Percentiles rank a stretch among this genome's conserved stretches.
phyloP scores from a whole-genome alignment of 1,140 invertebrate species.

The Drosophila pandora region DNA sequence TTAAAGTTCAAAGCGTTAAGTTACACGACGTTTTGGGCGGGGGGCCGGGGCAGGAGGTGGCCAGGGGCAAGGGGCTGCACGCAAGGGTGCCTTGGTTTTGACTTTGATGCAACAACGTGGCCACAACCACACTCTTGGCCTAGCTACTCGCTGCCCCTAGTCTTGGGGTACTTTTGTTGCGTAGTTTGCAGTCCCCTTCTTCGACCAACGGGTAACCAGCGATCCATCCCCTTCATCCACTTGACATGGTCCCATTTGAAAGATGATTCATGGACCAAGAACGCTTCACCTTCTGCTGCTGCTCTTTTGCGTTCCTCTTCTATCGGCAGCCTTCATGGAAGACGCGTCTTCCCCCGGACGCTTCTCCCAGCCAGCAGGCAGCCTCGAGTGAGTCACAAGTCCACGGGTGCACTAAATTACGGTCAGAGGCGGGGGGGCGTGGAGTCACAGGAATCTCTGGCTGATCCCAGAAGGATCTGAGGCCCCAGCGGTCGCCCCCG shows the following conservation, averaged over 20 bases:
- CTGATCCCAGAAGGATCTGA: neutral
- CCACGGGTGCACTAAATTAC: conserved; percentile 4
- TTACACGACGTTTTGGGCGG: conserved; percentile 52
- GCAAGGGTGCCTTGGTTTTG: conserved; percentile 63
- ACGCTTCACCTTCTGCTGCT: conserved; percentile 17
- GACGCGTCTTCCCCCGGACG: neutral
- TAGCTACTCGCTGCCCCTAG: too few species aligned
- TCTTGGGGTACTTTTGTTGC: too few species aligned
- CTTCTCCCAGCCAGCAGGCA: neutral
- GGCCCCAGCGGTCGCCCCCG: too few species aligned
- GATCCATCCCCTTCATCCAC: neutral
- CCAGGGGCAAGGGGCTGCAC: conserved; percentile 7
- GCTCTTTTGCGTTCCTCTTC: neutral
- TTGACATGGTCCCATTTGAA: neutral
- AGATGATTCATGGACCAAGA: conserved; percentile 31
- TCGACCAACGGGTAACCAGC: neutral
- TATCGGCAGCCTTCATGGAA: neutral
- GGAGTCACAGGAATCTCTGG: neutral
- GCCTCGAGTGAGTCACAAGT: conserved; percentile 19
- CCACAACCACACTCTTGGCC: neutral
- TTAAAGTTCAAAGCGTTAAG: conserved; percentile 79
- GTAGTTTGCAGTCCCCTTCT: neutral
- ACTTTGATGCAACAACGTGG: conserved; percentile 43
- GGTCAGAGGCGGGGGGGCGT: neutral
- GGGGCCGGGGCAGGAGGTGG: conserved; percentile 7